Conservation (phyloP, 2,888 invertebrate species). For the Volucella zonaria region DNA sequence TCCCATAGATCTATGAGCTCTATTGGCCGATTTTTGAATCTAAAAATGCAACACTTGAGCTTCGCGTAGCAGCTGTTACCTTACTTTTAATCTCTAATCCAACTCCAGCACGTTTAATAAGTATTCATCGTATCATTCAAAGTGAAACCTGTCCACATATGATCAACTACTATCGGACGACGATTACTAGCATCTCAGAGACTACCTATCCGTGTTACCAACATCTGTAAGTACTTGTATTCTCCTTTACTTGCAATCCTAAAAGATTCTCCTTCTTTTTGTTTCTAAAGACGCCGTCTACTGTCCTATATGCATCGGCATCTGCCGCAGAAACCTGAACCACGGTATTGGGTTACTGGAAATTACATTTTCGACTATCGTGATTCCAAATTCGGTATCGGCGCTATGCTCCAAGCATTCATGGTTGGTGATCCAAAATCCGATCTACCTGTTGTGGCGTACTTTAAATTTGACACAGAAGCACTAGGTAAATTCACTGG, state of each 20-base stretch:
- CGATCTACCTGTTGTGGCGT: slow-evolving; percentile 86
- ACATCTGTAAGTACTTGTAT: slow-evolving; percentile 84
- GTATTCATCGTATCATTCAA: slow-evolving; percentile 87
- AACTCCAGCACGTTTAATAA: slow-evolving; percentile 86
- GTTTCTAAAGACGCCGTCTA: slow-evolving; percentile 84
- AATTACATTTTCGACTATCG: slow-evolving; percentile 88
- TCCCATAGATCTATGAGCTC: slow-evolving; percentile 84
- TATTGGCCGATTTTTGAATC: slow-evolving; percentile 88
- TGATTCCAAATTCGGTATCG: slow-evolving; percentile 85
- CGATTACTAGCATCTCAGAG: slow-evolving; percentile 86
- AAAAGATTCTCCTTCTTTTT: neutral
- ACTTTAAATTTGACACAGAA: slow-evolving; percentile 85
- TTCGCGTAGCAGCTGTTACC: slow-evolving; percentile 87
- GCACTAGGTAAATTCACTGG: slow-evolving; percentile 85
- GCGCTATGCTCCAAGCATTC: slow-evolving; percentile 85
- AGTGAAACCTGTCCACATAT: slow-evolving; percentile 86
- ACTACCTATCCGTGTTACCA: slow-evolving; percentile 87
- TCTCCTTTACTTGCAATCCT: neutral
- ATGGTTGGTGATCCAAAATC: slow-evolving; percentile 87
- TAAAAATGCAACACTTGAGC: slow-evolving; percentile 86
- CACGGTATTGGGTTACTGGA: slow-evolving; percentile 87
- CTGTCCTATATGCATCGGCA: slow-evolving; percentile 87
- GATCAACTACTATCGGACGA: slow-evolving; percentile 88
- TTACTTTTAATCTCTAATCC: slow-evolving; percentile 86
- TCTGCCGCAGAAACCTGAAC: slow-evolving; percentile 84